phyloP scores from a whole-genome alignment of 2,113 vertebrate genomes.

The Bubo bubo region DNA sequence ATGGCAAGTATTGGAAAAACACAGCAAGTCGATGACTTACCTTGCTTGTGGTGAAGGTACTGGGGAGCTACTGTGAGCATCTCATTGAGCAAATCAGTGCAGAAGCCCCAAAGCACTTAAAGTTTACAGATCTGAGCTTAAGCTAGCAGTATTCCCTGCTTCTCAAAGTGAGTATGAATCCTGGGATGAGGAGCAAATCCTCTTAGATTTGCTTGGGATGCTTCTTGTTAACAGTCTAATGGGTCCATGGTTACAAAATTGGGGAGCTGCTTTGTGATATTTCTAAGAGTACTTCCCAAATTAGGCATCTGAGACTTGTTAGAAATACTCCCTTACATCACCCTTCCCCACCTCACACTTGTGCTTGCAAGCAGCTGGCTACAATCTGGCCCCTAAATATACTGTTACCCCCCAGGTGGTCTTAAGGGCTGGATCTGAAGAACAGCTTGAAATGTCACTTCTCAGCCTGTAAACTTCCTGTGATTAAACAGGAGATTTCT shows the following conservation, averaged over 20 bases:
- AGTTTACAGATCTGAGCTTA: not conserved
- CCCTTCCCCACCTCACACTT: not conserved
- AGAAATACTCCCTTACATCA: not conserved
- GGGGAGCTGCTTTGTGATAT: not conserved
- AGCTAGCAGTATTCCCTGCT: not conserved
- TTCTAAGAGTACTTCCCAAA: not conserved
- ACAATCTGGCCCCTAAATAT: not conserved
- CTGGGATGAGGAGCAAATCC: not conserved
- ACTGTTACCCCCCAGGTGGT: not conserved
- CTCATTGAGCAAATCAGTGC: not conserved
- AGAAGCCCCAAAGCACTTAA: not conserved
- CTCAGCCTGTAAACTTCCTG: not conserved
- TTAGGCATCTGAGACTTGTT: not conserved
- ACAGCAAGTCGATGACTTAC: fast-evolving
- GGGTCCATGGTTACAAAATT: not conserved
- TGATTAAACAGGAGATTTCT: not conserved
- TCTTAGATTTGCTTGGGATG: not conserved
- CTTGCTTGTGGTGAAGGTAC: not conserved
- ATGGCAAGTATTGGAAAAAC: not conserved
- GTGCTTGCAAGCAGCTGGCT: not conserved
- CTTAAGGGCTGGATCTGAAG: not conserved
- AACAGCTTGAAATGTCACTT: not conserved
- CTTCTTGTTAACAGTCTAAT: not conserved
- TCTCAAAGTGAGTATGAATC: not conserved
- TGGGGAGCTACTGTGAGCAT: fast-evolving